phyloP scores from a whole-genome alignment of 2,113 vertebrate species.

The Paradoxurus hermaphroditus region DNA sequence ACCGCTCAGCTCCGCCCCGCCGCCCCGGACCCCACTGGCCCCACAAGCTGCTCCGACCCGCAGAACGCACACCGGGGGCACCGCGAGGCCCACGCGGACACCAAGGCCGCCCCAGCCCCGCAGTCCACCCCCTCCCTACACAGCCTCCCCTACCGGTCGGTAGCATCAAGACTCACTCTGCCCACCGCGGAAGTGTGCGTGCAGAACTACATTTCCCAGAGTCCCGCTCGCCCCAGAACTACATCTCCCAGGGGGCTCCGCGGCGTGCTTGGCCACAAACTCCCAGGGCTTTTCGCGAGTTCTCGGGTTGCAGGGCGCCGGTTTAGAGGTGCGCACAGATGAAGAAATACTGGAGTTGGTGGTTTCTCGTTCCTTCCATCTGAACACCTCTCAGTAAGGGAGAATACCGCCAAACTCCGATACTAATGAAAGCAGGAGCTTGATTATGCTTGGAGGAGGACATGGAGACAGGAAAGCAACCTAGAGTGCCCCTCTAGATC shows the following conservation, averaged over 20 bases:
- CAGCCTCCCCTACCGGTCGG: fast-evolving
- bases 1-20: too few relatives aligned
- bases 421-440: neutral
- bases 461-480: neutral
- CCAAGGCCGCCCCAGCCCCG: fast-evolving
- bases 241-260: neutral
- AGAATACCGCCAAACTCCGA: neutral
- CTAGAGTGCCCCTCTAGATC: neutral
- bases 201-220: constrained; percentile 42
- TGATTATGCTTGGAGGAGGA: too few relatives aligned
- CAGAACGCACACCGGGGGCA: neutral
- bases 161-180: fast-evolving
- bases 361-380: neutral
- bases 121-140: fast-evolving
- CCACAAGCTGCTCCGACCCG: neutral
- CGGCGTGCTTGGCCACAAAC: fast-evolving
- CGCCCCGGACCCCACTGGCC: neutral
- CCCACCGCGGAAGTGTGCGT: neutral
- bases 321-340: too few relatives aligned
- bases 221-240: neutral
- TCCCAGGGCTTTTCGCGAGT: neutral
- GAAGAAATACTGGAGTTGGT: neutral
- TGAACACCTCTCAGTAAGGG: neutral
- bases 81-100: fast-evolving
- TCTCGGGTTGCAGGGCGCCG: too few relatives aligned